Evolutionary conservation across 2,113 vertebrate genomes (phyloP).

Genomic region (Limanda limanda): DNA sequence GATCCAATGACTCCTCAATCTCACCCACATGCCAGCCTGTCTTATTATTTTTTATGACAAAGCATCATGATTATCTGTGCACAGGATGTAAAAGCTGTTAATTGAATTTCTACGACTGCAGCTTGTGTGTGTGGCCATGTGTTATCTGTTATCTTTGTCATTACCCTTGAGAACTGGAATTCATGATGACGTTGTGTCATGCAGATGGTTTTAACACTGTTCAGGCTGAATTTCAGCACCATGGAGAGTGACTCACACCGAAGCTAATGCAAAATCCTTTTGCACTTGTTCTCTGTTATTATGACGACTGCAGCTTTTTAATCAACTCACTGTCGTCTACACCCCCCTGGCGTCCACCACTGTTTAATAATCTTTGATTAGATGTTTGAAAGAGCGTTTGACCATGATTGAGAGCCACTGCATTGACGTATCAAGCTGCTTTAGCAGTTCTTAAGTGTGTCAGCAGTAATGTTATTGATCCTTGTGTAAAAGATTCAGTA

Average conservation of each 20-base stretch:
- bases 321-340: background rate
- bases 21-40: background rate
- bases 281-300: no score
- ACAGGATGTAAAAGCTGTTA: background rate
- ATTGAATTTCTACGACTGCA: background rate
- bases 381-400: background rate
- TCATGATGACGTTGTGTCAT: background rate
- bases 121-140: background rate
- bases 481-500: no score
- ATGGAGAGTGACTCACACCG: background rate
- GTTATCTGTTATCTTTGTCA: slow-evolving; percentile 13
- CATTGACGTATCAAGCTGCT: background rate
- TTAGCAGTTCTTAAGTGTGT: background rate
- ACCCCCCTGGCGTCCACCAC: background rate
- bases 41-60: background rate
- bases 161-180: slow-evolving; percentile 18
- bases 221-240: slow-evolving; percentile 19
- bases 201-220: slow-evolving; percentile 8
- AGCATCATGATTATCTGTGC: background rate
- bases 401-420: background rate
- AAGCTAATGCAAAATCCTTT: no score
- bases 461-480: slow-evolving; percentile 5
- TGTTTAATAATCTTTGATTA: background rate
- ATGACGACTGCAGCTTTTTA: background rate
- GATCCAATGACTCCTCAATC: background rate